Percentiles rank a stretch among this genome's conserved stretches.
Conservation (phyloP, 2,888 invertebrate genomes). For the Drosophila dives region DNA sequence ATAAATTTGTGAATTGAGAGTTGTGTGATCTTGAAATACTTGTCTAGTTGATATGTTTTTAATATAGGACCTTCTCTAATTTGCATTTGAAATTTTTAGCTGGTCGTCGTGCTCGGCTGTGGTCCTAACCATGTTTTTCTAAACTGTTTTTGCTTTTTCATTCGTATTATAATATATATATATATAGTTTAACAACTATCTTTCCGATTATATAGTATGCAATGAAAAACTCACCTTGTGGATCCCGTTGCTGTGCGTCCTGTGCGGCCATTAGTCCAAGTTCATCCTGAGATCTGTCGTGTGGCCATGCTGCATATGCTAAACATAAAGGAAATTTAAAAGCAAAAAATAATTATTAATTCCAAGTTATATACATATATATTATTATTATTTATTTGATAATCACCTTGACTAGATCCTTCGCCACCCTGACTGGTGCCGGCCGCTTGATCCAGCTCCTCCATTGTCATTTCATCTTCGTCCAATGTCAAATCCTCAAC, state of each 20-base stretch:
- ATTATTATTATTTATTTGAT: neutral
- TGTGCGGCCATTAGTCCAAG: conserved; percentile 91
- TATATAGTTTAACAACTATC: conserved; percentile 45
- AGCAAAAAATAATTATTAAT: conserved; percentile 64
- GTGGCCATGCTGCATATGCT: conserved; percentile 95
- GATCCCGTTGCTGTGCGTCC: conserved; percentile 91
- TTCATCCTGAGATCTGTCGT: conserved; percentile 94
- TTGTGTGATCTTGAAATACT: conserved; percentile 48
- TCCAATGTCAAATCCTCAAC: conserved; percentile 95
- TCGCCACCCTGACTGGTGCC: conserved; percentile 89
- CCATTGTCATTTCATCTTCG: conserved; percentile 90
- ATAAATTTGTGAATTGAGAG: conserved; percentile 30
- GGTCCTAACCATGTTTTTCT: conserved; percentile 53
- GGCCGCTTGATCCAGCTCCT: conserved; percentile 87
- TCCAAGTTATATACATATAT: neutral
- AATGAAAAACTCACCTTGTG: conserved; percentile 92
- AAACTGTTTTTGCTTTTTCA: conserved; percentile 80
- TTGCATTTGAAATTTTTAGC: conserved; percentile 60
- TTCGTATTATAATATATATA: conserved; percentile 64
- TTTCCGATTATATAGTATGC: conserved; percentile 53
- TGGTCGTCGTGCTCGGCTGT: conserved; percentile 61
- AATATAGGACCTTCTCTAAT: conserved; percentile 37
- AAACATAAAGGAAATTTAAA: conserved; percentile 36
- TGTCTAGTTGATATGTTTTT: conserved; percentile 8
- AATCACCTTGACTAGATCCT: conserved; percentile 89